Evolutionary conservation across 2,888 invertebrate species (phyloP), one percentile per base, ranked within the genome.

Genomic region (Cryptophagus acutangulus): DNA sequence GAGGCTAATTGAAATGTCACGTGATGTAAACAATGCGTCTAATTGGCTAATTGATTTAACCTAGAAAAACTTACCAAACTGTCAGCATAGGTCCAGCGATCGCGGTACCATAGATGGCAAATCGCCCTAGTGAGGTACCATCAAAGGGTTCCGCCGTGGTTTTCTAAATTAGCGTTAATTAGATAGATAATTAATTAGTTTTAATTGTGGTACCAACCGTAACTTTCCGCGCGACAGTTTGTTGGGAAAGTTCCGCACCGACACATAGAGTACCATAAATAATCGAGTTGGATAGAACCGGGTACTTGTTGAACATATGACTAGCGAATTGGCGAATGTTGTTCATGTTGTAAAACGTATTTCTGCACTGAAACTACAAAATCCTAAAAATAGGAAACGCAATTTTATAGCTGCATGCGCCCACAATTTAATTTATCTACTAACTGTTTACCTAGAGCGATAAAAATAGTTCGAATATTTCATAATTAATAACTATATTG

Each of bases 211-310:
- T n/a, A n/a, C n/a, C n/a, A n/a, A n/a, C n/a, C n/a, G n/a, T n/a
- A n/a, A 81, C 69, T 59, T 78, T 76, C 58, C 77, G 84, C 38
- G 78, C 79, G 46, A 83, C 70, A 5, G 79, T 78, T 69, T 90
- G 90, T 62, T 88, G 89, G 0, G 85, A 81, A 41, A 84, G 74
- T 63, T 89, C 89, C 0, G 90, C 89, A 2, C 82, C 82, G 0
- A 82, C 78, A 63, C 86, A 89, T 54, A 89, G 78, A 0, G 78
- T 74, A 3, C 86, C 89, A 65, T 88, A 89, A 20, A 87, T 76
- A 2, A 77, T 62, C 2, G 74, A 73, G 57, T 79, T 79, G 10
- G 72, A 62, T 20, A 72, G 36, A 15, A 73, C 55, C 2, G 76
- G 76, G 53, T 73, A 64, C 38, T 66, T 70, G 33, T 60, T 59